Conservation (phyloP, 2,888 invertebrate species). For the Zootermopsis nevadensis region DNA sequence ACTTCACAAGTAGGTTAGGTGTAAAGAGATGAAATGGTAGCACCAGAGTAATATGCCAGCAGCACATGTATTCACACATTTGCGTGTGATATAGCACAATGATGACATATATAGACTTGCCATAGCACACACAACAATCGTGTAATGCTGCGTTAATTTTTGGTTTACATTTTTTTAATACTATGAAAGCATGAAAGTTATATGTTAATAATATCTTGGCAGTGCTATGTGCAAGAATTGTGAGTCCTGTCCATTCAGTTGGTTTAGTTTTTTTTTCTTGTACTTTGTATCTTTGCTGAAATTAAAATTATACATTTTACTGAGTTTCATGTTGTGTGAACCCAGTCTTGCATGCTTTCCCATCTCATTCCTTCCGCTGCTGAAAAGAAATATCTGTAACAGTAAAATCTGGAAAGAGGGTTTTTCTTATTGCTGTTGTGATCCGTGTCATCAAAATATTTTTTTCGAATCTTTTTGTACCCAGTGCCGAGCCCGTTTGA, state of each 20-base stretch:
- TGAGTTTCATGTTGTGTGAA: background rate
- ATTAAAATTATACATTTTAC: conserved; percentile 21
- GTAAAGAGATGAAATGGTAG: background rate
- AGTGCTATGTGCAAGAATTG: background rate
- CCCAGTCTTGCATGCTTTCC: background rate
- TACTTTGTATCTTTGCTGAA: conserved; percentile 11
- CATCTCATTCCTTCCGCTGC: background rate
- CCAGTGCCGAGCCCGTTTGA: conserved; percentile 65
- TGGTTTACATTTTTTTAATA: background rate
- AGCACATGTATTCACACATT: background rate
- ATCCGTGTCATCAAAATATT: conserved; percentile 24
- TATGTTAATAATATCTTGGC: background rate
- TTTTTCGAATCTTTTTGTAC: conserved; percentile 57
- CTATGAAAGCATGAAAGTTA: background rate
- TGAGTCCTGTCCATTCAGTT: background rate
- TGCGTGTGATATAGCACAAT: background rate
- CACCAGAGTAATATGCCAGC: background rate
- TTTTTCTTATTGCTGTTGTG: conserved; percentile 8
- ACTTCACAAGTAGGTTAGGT: conserved; percentile 5
- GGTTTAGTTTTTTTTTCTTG: conserved; percentile 27
- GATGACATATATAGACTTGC: background rate
- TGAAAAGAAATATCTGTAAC: background rate
- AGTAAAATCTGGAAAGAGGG: conserved; percentile 14
- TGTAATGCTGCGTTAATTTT: background rate
- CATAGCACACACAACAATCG: background rate